Base-by-base conservation (phyloP, 2,888 invertebrate species). In the Drosophila meridiana region DNA sequence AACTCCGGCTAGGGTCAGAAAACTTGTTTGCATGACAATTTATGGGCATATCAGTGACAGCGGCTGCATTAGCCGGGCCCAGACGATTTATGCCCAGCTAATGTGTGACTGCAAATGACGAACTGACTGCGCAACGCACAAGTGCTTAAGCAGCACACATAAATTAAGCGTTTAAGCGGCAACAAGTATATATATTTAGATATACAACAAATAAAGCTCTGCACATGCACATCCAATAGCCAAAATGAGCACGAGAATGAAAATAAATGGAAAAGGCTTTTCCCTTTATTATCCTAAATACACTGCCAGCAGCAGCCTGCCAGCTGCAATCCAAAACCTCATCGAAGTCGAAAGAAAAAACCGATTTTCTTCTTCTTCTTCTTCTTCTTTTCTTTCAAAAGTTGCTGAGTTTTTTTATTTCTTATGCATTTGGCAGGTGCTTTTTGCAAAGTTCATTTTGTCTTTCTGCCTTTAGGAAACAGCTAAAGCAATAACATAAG, bases 11-110 rank as follows among this genome's bases (percentile, higher is more conserved):
- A n/a, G 47, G 64, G 69, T 63, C 73, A 57, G 42, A 34, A 56
- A 68, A 63, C 65, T n/a, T 40, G 28, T n/a, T 68, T 65, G 30
- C 55, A 58, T 64, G 58, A 11, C 56, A 53, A 71, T 76, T 71
- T 48, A 80, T 71, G 68, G 52, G 28, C 62, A 69, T 52, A 60
- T 58, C 63, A 69, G 62, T 57, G 67, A 64, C 43, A 59, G 28
- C 53, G 56, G 14, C 59, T 42, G 62, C 59, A 73, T 67, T 63
- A 56, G 53, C 45, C 14, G 59, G 61, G 74, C 69, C 68, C 85
- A 87, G 85, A 89, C 85, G 68, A 85, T 85, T 89, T 89, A 85
- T 89, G 87, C 58, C 60, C 14, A 53, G 58, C 73, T 76, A 86
- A 86, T 85, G 74, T 55, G 20, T 68, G 69, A 48, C 75, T 67